Evolutionary conservation across 2,888 invertebrate genomes (phyloP), one percentile per base, ranked within the genome.

Genomic region (Abrostola triplasia): DNA sequence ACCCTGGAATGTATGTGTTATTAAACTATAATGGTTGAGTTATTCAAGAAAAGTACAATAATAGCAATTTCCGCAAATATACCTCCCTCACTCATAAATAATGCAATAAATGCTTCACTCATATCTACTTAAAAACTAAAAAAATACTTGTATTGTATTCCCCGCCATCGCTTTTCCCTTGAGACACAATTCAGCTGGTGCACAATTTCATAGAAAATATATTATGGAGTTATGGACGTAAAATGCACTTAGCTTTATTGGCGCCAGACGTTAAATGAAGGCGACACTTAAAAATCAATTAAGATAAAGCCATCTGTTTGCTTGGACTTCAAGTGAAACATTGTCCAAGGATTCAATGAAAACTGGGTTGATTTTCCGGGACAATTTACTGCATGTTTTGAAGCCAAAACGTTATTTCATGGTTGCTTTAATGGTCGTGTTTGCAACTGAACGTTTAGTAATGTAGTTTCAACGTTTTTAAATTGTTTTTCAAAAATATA

Each of bases 191-290:
- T 36, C 59, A 53, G 36, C 59, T 42, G 65, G 47, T 36, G 51
- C 57, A 63, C 55, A 64, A 67, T 69, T 75, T 62, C 53, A 70
- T 64, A 66, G 36, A 55, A 64, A 67, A 59, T 62, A 50, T 59
- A 55, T 50, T 35, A 24, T 37, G 24, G 41, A 41, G 40, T 13
- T 36, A 56, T 56, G 35, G 44, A 52, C 49, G 56, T 12, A 49
- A 53, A 71, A 67, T 77, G 72, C 75, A 77, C 67, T 74, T 60
- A 68, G 48, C 67, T 12, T 50, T 70, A 75, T 77, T 70, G 72
- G 58, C 51, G 63, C 61, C 53, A 64, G 57, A 52, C 36, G 52
- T 55, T 49, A 67, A 74, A 69, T 54, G 9, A 58, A 62, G 55
- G 52, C 53, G 49, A 64, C 63, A 61, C 63, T 77, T 54, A 64